phyloP scores from a whole-genome alignment of 1,140 invertebrate genomes.

The Zaprionus ghesquierei region DNA sequence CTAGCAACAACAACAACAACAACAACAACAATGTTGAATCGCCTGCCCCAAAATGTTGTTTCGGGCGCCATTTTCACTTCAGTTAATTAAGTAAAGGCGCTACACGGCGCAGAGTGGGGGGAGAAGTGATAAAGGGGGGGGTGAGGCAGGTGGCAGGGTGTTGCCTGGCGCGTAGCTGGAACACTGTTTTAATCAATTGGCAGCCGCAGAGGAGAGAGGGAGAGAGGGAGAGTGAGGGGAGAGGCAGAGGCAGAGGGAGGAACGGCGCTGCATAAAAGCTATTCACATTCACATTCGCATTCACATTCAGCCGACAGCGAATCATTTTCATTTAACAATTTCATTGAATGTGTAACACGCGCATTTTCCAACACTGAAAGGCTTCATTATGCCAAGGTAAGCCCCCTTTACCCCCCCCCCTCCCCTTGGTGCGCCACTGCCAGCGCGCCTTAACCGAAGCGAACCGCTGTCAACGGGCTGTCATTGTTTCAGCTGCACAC shows the following conservation, averaged over 20 bases:
- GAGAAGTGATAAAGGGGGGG: background rate
- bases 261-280: slow-evolving; percentile 53
- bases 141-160: no score
- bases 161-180: background rate
- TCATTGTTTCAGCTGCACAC: slow-evolving; percentile 69
- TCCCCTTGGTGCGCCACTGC: background rate
- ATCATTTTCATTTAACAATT: slow-evolving; percentile 79
- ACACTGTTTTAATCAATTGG: background rate
- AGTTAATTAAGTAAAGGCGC: slow-evolving; percentile 78
- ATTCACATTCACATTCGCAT: slow-evolving; percentile 25
- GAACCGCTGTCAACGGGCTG: slow-evolving; percentile 66
- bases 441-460: background rate
- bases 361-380: slow-evolving; percentile 74
- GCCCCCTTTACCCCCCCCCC: background rate
- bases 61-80: slow-evolving; percentile 74
- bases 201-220: background rate
- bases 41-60: slow-evolving; percentile 63
- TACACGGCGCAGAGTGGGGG: background rate
- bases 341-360: slow-evolving; percentile 72
- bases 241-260: slow-evolving; percentile 7
- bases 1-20: slow-evolving; percentile 31
- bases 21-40: slow-evolving; percentile 2
- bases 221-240: background rate
- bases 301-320: slow-evolving; percentile 36
- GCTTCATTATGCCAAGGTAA: slow-evolving; percentile 55